phyloP scores from a whole-genome alignment of 2,113 vertebrate species.

The Sinocyclocheilus anshuiensis region DNA sequence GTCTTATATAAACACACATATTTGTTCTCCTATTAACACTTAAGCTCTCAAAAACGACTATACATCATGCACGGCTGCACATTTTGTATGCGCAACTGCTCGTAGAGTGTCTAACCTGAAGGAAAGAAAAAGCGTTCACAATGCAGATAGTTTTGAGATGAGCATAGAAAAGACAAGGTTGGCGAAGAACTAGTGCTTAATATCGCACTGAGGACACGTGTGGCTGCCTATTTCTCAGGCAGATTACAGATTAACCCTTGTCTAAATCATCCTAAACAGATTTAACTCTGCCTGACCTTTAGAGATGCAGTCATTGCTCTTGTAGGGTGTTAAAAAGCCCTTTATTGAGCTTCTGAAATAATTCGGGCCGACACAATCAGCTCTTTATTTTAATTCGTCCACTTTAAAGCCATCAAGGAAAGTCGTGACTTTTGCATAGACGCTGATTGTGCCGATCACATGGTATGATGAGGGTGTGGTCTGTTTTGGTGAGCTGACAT shows the following conservation, averaged over 20 bases:
- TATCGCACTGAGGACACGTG: conserved; percentile 37
- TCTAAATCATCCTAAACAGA: conserved; percentile 41
- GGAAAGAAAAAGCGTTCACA: neutral
- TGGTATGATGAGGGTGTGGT: conserved; percentile 43
- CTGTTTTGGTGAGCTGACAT: conserved; percentile 5
- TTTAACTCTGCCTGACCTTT: conserved; percentile 40
- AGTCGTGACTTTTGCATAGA: neutral
- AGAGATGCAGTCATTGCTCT: conserved; percentile 13
- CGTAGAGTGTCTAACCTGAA: neutral
- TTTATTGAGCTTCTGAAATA: neutral
- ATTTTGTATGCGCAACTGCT: neutral
- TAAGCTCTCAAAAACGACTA: neutral
- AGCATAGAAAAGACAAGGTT: neutral
- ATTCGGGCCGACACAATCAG: neutral
- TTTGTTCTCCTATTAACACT: conserved; percentile 14
- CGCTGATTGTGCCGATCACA: neutral
- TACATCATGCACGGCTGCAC: neutral
- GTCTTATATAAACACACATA: conserved; percentile 29
- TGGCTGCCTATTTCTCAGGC: conserved; percentile 33
- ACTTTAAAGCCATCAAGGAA: neutral
- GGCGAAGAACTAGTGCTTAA: conserved; percentile 33
- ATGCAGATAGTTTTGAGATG: neutral
- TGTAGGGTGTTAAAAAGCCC: neutral
- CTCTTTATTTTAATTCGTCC: neutral
- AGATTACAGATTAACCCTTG: conserved; percentile 50